Evolutionary conservation across 2,888 invertebrate genomes (phyloP), one percentile per base, ranked within the genome.

Genomic region (Chrysolina oricalcia): DNA sequence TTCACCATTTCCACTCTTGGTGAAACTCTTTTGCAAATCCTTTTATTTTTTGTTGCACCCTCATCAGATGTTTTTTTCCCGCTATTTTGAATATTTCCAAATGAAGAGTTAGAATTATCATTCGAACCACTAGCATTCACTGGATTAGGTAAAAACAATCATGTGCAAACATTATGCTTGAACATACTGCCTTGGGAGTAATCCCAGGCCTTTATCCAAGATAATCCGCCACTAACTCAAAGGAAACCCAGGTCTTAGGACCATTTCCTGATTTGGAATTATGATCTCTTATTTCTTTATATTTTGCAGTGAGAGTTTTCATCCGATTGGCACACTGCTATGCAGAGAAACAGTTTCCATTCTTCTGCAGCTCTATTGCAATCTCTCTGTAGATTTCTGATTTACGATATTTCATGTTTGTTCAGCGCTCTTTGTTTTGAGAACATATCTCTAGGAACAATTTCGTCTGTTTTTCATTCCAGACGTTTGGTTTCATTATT

Each of bases 1-100:
- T 59, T 59, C 59, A 59, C 19, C 59, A 59, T 59, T 59, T 59
- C 59, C 13, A 17, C 19, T 59, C 59, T 59, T 2, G 59, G 59
- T 21, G 59, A 59, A 59, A 2, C 17, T 59, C 59, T 17, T 19
- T 59, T 59, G 11, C 59, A 40, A 40, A 40, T 59, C 3, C 19
- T 59, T 19, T 15, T 19, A 17, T 11, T 23, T 59, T 19, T 59
- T 59, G 21, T n/a, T 5, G 10, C 21, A 59, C 59, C 13, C 11
- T 11, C 21, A 21, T 59, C 23, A 59, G 59, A 59, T 15, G 59
- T 59, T 9, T 19, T 40, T 10, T 40, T 40, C 40, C 6, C 9
- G 10, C 40, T 40, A 40, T 40, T 40, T 5, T 10, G 5, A 9
- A 40, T 10, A 40, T 10, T 40, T 40, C 40, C 40, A 9, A 40